A percentile compares a stretch with the other conserved stretches of the same genome.
These are phyloP conservation scores for Momotus momota DNA, from an alignment of 2,797 vertebrate genomes.

Conservation along the genomic window DNA sequence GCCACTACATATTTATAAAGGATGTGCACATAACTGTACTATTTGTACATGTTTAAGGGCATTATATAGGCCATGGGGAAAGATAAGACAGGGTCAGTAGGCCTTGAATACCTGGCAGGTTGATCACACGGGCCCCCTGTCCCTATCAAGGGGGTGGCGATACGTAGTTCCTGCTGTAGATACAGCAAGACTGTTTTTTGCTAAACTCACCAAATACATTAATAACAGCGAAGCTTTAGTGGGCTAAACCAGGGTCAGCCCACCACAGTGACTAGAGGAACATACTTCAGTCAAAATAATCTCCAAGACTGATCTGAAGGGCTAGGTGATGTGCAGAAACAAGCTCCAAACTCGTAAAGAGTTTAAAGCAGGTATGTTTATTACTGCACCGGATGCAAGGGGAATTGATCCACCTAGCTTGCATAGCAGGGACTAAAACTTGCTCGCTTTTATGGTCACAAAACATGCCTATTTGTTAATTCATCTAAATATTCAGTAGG, in stretches of 20 bases:
- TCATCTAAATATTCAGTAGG: no score
- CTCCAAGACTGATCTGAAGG: neutral
- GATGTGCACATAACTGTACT: neutral
- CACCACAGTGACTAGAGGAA: neutral
- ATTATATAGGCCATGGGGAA: neutral
- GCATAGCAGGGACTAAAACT: no score
- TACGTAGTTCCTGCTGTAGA: neutral
- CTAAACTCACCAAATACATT: neutral
- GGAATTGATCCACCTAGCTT: no score
- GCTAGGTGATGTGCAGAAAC: neutral
- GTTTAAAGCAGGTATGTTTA: no score
- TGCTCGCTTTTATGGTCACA: no score
- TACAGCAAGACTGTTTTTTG: neutral
- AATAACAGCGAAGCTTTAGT: neutral
- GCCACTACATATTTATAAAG: neutral
- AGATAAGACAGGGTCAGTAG: no score
- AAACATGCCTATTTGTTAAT: no score
- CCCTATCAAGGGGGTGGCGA: no score
- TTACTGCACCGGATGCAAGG: no score
- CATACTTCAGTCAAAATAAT: neutral
- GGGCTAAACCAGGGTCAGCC: neutral
- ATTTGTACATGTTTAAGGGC: neutral
- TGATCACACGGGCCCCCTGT: no score
- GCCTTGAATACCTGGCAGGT: no score
- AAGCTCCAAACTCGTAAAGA: no score